Evolutionary conservation across 1,140 invertebrate species (phyloP).

Genomic region (Monochamus saltuarius): DNA sequence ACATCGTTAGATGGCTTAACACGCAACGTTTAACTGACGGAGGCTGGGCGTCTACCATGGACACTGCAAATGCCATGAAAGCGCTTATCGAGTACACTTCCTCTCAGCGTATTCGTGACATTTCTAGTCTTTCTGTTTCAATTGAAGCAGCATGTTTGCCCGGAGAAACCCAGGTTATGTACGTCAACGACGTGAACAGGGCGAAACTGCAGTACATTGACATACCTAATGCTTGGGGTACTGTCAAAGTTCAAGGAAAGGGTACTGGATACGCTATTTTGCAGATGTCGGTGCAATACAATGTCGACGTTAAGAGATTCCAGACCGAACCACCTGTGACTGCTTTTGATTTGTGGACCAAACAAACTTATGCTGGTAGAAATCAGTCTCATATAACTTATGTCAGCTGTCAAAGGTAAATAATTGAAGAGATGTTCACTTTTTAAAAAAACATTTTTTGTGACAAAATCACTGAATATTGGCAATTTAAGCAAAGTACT

Average conservation of each 20-base stretch:
- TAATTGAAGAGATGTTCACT: no score
- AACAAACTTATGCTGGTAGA: conserved; percentile 77
- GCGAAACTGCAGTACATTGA: conserved; percentile 74
- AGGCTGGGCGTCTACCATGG: conserved; percentile 91
- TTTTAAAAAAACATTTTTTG: no score
- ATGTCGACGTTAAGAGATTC: conserved; percentile 85
- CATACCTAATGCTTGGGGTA: conserved; percentile 90
- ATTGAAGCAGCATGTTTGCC: conserved; percentile 84
- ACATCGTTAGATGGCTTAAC: conserved; percentile 92
- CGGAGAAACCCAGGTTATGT: conserved; percentile 58
- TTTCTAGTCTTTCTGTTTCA: conserved; percentile 78
- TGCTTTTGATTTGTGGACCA: conserved; percentile 72
- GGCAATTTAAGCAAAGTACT: no score
- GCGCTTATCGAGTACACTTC: conserved; percentile 89
- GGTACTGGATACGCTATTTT: conserved; percentile 90
- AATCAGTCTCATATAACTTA: conserved; percentile 92
- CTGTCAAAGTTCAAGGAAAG: conserved; percentile 84
- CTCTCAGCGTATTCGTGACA: conserved; percentile 79
- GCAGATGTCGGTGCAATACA: conserved; percentile 93
- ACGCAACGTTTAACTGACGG: conserved; percentile 87
- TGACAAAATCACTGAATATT: no score
- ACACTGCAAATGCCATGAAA: conserved; percentile 85
- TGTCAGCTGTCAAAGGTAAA: conserved; percentile 76
- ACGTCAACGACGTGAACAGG: conserved; percentile 74
- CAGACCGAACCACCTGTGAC: conserved; percentile 80